Evolutionary conservation across 37 sponge, comb jelly and placozoan species (phyloP), one percentile per base, ranked within the genome.

Genomic region (Crambe crambe): DNA sequence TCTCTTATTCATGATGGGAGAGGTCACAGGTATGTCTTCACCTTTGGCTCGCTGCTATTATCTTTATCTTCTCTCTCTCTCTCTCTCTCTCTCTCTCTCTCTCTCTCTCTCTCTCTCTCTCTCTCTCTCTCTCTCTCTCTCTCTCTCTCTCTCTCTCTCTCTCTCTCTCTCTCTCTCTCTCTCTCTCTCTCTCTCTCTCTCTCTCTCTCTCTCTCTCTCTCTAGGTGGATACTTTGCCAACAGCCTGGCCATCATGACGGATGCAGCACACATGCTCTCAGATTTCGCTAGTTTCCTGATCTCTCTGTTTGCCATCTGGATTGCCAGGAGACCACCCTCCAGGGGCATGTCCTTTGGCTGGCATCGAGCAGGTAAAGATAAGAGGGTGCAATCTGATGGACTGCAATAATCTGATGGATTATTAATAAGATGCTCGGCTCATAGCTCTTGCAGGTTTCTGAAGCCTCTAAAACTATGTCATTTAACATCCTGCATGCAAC

Each of bases 191-290:
- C 4, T 22, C 61, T 60, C 26, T 60, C 61, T 22, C 26, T 12
- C 51, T 47, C 51, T 12, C 51, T 62, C 63, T 62, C 70, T 32
- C 30, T 34, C 35, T 9, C 35, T 30, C 35, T 30, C 34, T 56
- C 32, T 42, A 98, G 99, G 99, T 70, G 99, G 99, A 29, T 86
- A 85, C 29, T 34, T 98, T 0, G 74, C 99, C 22, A 60, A 76
- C 73, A 96, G 97, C 80, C 85, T 98, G 40, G 99, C 99, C 35
- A 94, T 98, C 51, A 86, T 98, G 90, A 95, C 99, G 6, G 99
- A 98, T 81, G 99, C 99, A 34, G 97, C 99, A 59, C 99, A 98
- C 93, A 98, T 98, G 99, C 57, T 98, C 60, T 93, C 97, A 6
- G 99, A 98, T 77, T 96, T 98, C 82, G 95, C 95, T 43, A 85